Evolutionary conservation across 2,113 vertebrate species (phyloP).

Genomic region (Cyprinodon tularosa): DNA sequence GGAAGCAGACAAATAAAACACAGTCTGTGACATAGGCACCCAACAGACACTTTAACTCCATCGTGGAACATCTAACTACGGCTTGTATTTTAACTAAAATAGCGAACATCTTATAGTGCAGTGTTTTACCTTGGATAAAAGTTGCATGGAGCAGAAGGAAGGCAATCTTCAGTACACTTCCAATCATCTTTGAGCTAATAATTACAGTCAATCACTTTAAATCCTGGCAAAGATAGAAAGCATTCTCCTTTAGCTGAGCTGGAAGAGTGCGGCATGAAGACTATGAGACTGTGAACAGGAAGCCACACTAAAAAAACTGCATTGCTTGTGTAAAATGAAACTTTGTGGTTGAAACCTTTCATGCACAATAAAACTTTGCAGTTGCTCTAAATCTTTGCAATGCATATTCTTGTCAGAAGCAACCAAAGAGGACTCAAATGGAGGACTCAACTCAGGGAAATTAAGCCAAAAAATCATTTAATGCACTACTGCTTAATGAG

Average conservation of each 20-base stretch:
- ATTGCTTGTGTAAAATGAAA: neutral
- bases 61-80: neutral
- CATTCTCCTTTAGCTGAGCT: slow-evolving; percentile 18
- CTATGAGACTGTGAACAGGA: slow-evolving; percentile 57
- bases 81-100: slow-evolving; percentile 6
- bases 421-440: too few species aligned
- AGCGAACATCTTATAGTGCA: slow-evolving; percentile 11
- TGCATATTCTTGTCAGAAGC: neutral
- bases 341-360: slow-evolving; percentile 27
- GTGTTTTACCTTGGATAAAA: slow-evolving; percentile 68
- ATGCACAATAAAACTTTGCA: slow-evolving; percentile 17
- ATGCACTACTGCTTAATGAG: too few species aligned
- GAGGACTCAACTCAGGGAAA: too few species aligned
- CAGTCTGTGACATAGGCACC: slow-evolving; percentile 27
- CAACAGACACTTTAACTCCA: slow-evolving; percentile 26
- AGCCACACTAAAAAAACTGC: slow-evolving; percentile 28
- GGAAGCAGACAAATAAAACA: slow-evolving; percentile 40
- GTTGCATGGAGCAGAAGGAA: slow-evolving; percentile 53
- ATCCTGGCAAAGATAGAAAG: slow-evolving; percentile 24
- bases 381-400: neutral
- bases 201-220: slow-evolving; percentile 45
- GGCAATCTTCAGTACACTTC: slow-evolving; percentile 15
- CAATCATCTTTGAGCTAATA: slow-evolving; percentile 60
- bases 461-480: too few species aligned
- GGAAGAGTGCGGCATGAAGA: slow-evolving; percentile 14